Evolutionary conservation across 2,113 vertebrate species (phyloP), one percentile per base, ranked within the genome.

Genomic region (Ptychochromis oligacanthus): DNA sequence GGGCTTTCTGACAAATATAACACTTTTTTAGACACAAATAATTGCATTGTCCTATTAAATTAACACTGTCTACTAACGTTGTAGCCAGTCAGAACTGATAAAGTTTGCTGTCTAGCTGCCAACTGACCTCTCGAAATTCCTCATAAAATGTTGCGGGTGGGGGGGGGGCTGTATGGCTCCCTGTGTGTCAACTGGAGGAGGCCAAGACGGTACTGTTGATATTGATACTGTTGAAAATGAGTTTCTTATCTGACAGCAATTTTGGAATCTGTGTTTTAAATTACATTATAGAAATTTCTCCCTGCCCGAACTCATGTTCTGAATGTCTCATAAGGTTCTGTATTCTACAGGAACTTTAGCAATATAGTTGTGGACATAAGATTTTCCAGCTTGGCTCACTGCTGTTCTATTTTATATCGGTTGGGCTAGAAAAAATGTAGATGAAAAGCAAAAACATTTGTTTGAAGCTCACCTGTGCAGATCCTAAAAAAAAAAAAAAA

Each of bases 391-490:
- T 72, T 72, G 46, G 31, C 67, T 54, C 26, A 54, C 34, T 31
- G 58, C 14, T 78, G 8, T 40, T 52, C 28, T 26, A n/a, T 43
- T 36, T 4, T 17, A 70, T 57, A 26, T 75, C 49, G 20, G 7
- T 10, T 55, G n/a, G 1, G 4, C 11, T 72, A 4, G 24, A 20
- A 18, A 54, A 1, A 72, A 72, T 61, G 17, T 49, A 15, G 8
- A 70, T 24, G 11, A 57, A 80, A 84, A 70, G 40, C 2, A 54
- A 75, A 86, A 24, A 75, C 28, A 22, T 80, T 20, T 58, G 8
- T 24, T 20, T 85, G 64, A 22, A 59, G 58, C 46, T 81, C 58
- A 64, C 79, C 18, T 83, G 43, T 31, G 57, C 28, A 43, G 46
- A 54, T 54, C 20, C 62, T 54, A 67, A 46, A 67, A 5, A 70